Conservation (phyloP, 1,140 invertebrate genomes). For the Bombus soroeensis region DNA sequence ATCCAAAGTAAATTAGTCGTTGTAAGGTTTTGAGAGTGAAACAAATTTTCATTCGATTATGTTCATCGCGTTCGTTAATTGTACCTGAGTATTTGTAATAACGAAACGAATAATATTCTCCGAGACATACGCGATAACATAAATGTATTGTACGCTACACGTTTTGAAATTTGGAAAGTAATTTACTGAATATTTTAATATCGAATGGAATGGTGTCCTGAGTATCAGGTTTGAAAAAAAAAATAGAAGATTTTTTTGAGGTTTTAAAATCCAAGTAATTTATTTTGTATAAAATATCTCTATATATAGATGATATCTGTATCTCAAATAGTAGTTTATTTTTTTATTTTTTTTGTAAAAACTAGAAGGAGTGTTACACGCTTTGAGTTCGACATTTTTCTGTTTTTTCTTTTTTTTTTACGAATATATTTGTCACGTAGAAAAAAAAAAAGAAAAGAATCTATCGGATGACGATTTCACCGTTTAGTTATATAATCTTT, state of each 20-base stretch:
- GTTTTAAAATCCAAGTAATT: slow-evolving; percentile 73
- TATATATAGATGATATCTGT: slow-evolving; percentile 76
- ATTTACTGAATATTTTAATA: neutral
- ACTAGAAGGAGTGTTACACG: slow-evolving; percentile 74
- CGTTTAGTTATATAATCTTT: slow-evolving; percentile 38
- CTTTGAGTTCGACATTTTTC: slow-evolving; percentile 57
- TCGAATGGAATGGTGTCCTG: no score
- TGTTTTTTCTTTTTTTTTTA: neutral
- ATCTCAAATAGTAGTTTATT: slow-evolving; percentile 70
- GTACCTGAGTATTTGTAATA: no score
- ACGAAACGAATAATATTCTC: no score
- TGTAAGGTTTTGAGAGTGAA: neutral
- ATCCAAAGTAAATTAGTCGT: no score
- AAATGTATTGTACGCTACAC: no score
- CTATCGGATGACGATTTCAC: slow-evolving; percentile 40
- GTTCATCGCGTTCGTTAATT: no score
- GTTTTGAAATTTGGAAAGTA: no score
- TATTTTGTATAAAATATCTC: slow-evolving; percentile 82
- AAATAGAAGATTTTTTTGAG: neutral
- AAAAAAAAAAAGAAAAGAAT: neutral
- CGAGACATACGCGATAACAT: no score
- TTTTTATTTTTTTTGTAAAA: slow-evolving; percentile 76
- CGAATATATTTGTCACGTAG: slow-evolving; percentile 27
- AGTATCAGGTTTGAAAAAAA: neutral
- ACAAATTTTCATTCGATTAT: no score